A percentile compares a stretch with the other conserved stretches of the same genome.
phyloP scores from a whole-genome alignment of 2,888 invertebrate species.

The Tipula confusa region DNA sequence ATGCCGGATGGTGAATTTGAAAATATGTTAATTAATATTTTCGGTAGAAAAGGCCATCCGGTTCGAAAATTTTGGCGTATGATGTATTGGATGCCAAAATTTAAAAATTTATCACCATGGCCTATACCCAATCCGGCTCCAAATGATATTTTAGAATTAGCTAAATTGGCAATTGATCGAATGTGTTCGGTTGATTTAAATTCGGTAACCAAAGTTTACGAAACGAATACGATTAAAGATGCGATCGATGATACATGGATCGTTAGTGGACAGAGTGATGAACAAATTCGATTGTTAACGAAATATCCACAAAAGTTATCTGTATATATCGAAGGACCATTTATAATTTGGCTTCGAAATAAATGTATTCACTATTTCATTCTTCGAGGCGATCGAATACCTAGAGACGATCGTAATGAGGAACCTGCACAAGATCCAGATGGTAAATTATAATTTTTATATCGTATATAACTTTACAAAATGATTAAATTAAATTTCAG shows the following conservation, averaged over 20 bases:
- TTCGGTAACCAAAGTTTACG: conserved; percentile 60
- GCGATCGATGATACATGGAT: conserved; percentile 88
- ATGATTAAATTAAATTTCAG: conserved; percentile 47
- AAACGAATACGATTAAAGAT: conserved; percentile 66
- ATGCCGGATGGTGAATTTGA: conserved; percentile 90
- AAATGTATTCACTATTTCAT: conserved; percentile 78
- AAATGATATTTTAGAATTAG: conserved; percentile 68
- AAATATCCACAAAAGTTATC: conserved; percentile 58
- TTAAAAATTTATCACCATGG: conserved; percentile 86
- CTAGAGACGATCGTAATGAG: conserved; percentile 42
- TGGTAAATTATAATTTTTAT: conserved; percentile 51
- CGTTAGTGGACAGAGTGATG: conserved; percentile 77
- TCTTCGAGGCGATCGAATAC: conserved; percentile 65
- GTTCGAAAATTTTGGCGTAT: conserved; percentile 72
- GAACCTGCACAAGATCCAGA: conserved; percentile 60
- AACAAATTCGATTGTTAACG: conserved; percentile 65
- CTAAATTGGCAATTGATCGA: conserved; percentile 74
- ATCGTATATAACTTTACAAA: conserved; percentile 25
- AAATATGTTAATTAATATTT: conserved; percentile 73
- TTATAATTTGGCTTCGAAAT: conserved; percentile 70
- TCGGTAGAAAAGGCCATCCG: conserved; percentile 72
- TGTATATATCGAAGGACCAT: conserved; percentile 84
- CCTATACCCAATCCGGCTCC: conserved; percentile 74
- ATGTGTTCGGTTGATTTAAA: conserved; percentile 79
- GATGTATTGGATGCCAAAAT: conserved; percentile 93